Evolutionary conservation across 2,113 vertebrate genomes (phyloP).

Genomic region (Mormoops blainvillei): DNA sequence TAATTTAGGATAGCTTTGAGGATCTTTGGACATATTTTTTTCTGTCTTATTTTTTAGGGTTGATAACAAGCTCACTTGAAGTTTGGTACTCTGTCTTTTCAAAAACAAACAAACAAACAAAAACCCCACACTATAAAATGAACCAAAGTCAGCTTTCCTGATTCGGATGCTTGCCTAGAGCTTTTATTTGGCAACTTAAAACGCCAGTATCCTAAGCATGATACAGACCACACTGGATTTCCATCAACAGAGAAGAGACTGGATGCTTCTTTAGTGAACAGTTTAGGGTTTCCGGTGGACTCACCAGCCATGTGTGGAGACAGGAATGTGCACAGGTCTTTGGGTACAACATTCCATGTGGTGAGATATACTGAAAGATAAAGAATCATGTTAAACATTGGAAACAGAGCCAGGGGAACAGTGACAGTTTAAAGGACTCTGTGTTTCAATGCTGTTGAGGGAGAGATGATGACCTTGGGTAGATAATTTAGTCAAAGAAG

Average conservation of each 20-base stretch:
- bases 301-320: background rate
- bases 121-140: background rate
- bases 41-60: background rate
- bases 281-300: background rate
- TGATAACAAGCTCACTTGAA: background rate
- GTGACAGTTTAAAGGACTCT: background rate
- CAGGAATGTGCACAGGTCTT: fast-evolving
- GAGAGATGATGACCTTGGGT: background rate
- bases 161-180: background rate
- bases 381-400: background rate
- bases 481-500: background rate
- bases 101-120: background rate
- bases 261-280: background rate
- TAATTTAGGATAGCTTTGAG: background rate
- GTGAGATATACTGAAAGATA: background rate
- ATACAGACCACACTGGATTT: background rate
- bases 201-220: background rate
- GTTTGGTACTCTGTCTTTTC: background rate
- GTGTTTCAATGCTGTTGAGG: background rate
- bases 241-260: background rate
- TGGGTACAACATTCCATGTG: no score
- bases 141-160: background rate
- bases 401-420: background rate
- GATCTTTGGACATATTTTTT: background rate
- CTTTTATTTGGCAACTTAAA: background rate